A percentile compares a stretch with the other conserved stretches of the same genome.
phyloP scores from a whole-genome alignment of 1,140 invertebrate species.

The Panonychus citri region DNA sequence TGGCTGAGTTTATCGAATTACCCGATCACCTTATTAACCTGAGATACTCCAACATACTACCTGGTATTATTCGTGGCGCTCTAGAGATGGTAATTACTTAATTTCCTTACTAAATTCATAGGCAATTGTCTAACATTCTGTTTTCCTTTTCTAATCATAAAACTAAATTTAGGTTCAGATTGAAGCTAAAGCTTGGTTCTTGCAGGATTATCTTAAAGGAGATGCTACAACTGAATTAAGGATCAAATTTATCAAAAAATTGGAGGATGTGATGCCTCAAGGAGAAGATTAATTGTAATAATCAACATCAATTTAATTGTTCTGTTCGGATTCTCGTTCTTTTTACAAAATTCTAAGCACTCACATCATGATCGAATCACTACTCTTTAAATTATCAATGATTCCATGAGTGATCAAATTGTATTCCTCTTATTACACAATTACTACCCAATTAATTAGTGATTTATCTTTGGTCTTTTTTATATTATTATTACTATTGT shows the following conservation, averaged over 20 bases:
- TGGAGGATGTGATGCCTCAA: slow-evolving; percentile 91
- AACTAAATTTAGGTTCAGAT: slow-evolving; percentile 32
- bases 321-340: no score
- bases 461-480: no score
- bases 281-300: slow-evolving; percentile 61
- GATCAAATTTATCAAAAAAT: slow-evolving; percentile 77
- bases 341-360: no score
- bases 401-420: no score
- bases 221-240: slow-evolving; percentile 79
- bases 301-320: no score
- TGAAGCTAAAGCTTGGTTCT: slow-evolving; percentile 39
- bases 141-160: neutral
- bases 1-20: slow-evolving; percentile 96
- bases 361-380: no score
- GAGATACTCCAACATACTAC: slow-evolving; percentile 82
- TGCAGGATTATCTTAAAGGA: slow-evolving; percentile 82
- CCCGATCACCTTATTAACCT: slow-evolving; percentile 60
- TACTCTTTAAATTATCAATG: no score
- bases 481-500: no score
- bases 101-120: neutral
- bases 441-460: no score
- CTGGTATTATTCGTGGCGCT: slow-evolving; percentile 76
- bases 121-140: neutral
- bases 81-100: slow-evolving; percentile 69
- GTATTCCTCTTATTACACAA: no score